phyloP scores from a whole-genome alignment of 1,140 invertebrate species.

The Chelonus insularis region DNA sequence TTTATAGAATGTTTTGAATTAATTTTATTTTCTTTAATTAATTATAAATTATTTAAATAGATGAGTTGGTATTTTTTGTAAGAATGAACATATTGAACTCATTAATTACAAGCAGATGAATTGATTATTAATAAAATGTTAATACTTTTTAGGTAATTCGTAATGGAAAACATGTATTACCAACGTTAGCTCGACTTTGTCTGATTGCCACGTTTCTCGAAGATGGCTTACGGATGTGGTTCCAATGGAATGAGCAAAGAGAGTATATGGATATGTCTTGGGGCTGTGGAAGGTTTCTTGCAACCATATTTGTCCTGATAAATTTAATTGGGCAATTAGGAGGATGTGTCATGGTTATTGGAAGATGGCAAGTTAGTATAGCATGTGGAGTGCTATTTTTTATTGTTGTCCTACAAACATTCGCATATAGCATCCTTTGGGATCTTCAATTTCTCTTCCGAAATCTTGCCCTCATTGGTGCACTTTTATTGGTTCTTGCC shows the following conservation, averaged over 20 bases:
- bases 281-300: conserved; percentile 94
- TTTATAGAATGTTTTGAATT: no score
- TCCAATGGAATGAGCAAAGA: conserved; percentile 97
- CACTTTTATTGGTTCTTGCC: conserved; percentile 89
- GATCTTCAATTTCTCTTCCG: conserved; percentile 95
- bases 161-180: conserved; percentile 90
- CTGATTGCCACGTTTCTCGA: conserved; percentile 99
- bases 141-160: conserved; percentile 76
- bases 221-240: conserved; percentile 99
- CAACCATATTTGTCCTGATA: conserved; percentile 87
- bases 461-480: conserved; percentile 95
- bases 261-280: conserved; percentile 98
- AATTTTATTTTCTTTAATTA: no score
- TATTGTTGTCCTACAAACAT: conserved; percentile 93
- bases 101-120: no score
- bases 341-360: conserved; percentile 93
- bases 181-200: conserved; percentile 93
- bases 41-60: no score
- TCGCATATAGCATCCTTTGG: conserved; percentile 98
- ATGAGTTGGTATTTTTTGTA: no score
- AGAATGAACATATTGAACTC: no score
- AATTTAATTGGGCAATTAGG: conserved; percentile 96
- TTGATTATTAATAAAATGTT: background rate
- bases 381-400: conserved; percentile 94
- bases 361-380: conserved; percentile 89